Evolutionary conservation across 2,113 vertebrate species (phyloP).

Genomic region (Tringa solitaria): DNA sequence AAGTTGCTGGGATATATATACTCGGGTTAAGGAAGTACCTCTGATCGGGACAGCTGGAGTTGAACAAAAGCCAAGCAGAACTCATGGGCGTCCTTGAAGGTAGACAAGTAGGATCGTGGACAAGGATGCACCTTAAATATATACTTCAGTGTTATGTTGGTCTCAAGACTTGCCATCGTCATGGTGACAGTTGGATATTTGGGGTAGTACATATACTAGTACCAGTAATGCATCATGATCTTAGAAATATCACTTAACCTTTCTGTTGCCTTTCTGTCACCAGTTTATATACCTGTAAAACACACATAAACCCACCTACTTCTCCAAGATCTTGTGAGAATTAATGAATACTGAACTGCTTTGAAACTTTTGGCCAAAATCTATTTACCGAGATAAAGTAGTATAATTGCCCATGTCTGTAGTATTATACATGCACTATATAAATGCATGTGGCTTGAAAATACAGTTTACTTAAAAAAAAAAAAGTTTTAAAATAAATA

Average conservation of each 20-base stretch:
- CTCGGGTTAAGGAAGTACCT: background rate
- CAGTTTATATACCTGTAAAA: background rate
- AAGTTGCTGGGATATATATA: background rate
- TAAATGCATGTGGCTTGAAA: background rate
- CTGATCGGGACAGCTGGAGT: background rate
- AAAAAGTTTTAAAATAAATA: background rate
- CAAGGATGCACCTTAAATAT: background rate
- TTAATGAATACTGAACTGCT: background rate
- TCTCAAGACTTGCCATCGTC: background rate
- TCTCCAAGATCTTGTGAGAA: background rate
- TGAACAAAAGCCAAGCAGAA: background rate
- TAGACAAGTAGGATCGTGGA: background rate
- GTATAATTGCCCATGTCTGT: background rate
- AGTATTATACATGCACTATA: background rate
- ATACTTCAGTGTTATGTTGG: background rate
- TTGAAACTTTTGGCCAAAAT: background rate
- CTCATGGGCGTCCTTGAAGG: background rate
- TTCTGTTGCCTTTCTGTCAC: background rate
- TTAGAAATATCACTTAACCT: background rate
- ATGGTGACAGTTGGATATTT: background rate
- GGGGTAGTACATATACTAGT: background rate
- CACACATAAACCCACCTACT: background rate
- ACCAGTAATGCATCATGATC: background rate
- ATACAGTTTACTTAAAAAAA: slow-evolving; percentile 25
- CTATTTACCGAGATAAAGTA: background rate